phyloP scores from a whole-genome alignment of 1,140 invertebrate genomes.

The Drosophila sucinea region DNA sequence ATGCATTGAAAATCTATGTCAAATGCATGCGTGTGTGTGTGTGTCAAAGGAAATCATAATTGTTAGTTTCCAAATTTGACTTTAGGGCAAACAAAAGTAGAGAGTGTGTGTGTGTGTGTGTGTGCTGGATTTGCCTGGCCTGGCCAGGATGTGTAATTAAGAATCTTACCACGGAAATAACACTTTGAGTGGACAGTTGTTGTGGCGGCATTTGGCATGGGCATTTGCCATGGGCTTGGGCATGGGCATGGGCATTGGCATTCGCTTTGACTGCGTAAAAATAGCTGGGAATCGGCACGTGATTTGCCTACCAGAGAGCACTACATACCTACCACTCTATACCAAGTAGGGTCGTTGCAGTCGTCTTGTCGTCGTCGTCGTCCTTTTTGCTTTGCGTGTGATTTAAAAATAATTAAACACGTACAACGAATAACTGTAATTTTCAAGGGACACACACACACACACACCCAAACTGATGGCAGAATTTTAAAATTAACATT shows the following conservation, averaged over 20 bases:
- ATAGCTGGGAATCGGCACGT: conserved; percentile 73
- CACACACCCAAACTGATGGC: conserved; percentile 22
- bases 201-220: no score
- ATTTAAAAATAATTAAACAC: conserved; percentile 82
- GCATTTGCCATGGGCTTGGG: background rate
- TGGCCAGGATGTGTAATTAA: conserved; percentile 64
- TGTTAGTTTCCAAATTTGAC: conserved; percentile 55
- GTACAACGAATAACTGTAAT: conserved; percentile 80
- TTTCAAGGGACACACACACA: conserved; percentile 52
- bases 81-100: conserved; percentile 19
- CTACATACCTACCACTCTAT: background rate
- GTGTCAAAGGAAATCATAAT: conserved; percentile 44
- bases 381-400: conserved; percentile 56
- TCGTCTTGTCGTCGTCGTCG: background rate
- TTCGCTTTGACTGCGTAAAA: conserved; percentile 49
- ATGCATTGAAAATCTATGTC: conserved; percentile 67
- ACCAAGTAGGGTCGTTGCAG: background rate
- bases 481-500: conserved; percentile 78
- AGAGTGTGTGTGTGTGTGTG: conserved; percentile 8
- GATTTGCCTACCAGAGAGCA: conserved; percentile 68
- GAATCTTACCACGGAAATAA: conserved; percentile 72
- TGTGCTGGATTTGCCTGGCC: conserved; percentile 1
- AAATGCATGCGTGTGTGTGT: conserved; percentile 34
- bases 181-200: conserved; percentile 78
- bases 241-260: conserved; percentile 15